Evolutionary conservation across 2,888 invertebrate genomes (phyloP), one percentile per base, ranked within the genome.

Genomic region (Parnassius glacialis): DNA sequence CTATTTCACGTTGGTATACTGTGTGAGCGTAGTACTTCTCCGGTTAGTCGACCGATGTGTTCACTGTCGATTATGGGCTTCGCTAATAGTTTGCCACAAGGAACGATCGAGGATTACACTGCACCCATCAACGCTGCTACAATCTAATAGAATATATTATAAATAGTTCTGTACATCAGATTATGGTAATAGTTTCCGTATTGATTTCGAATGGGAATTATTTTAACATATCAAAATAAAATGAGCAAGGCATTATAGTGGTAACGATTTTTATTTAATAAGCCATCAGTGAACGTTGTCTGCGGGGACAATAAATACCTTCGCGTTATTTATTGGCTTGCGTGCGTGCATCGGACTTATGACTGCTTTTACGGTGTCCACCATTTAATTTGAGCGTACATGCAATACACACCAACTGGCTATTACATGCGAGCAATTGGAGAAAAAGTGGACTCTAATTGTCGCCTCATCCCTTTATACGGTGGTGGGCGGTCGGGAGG

Each of bases 341-440:
- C 87, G 84, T 89, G 88, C 79, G 79, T 76, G 74, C 76, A 76
- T 67, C 69, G 71, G 74, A 75, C 81, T 79, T 81, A 79, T 78
- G 80, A 75, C 79, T 77, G 83, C 80, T 85, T 89, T 85, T 84
- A 87, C 81, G 77, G 79, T 81, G 80, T 80, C 79, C 78, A 75
- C 81, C 79, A 81, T 88, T 88, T 89, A 85, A 88, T 89, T 85
- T 85, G 76, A 80, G 67, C 78, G 76, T 80, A 81, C 85, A 87
- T 89, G 85, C 85, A 83, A 85, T 80, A 81, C 72, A 72, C 72
- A 78, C 73, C 68, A 75, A 75, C 75, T 76, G 75, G 79, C 74
- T 76, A 80, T 81, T 81, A 78, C 73, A 70, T 72, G 73, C 65
- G 68, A 69, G 67, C 70, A 81, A 78, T 81, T 72, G 76, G 79